Evolutionary conservation across 1,140 invertebrate species (phyloP).

Genomic region (Apis florea): DNA sequence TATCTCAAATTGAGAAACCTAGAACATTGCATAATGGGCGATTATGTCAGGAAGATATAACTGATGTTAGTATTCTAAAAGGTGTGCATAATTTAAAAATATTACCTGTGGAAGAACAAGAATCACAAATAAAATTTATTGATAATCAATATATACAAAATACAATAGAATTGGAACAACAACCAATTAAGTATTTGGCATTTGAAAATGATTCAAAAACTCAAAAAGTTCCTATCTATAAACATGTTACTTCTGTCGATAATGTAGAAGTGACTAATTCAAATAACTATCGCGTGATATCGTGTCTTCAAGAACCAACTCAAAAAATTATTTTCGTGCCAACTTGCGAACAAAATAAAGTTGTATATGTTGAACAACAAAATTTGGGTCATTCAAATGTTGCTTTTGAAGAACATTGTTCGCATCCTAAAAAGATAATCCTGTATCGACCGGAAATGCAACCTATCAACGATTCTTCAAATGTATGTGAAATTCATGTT

Average conservation of each 20-base stretch:
- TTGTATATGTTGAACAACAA: constrained; percentile 5
- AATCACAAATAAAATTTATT: neutral
- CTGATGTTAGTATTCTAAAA: neutral
- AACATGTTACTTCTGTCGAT: neutral
- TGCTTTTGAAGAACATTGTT: neutral
- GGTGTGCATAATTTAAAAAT: constrained; percentile 31
- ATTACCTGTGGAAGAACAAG: neutral
- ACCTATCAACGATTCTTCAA: neutral
- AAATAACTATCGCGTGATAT: constrained; percentile 2
- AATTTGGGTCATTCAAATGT: neutral
- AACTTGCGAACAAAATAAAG: neutral
- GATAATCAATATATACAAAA: neutral
- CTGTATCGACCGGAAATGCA: neutral
- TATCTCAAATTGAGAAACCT: neutral
- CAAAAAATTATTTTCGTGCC: constrained; percentile 27
- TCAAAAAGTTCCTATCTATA: constrained; percentile 20
- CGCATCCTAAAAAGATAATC: neutral
- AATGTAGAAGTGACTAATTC: neutral
- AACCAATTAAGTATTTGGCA: constrained; percentile 29
- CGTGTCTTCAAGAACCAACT: neutral
- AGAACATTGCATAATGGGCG: neutral
- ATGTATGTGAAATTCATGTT: neutral
- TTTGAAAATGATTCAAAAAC: constrained; percentile 2
- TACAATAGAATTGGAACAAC: constrained; percentile 1
- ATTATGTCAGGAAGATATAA: neutral